Evolutionary conservation across 1,140 invertebrate species (phyloP), one percentile per base, ranked within the genome.

Genomic region (Heliothis virescens): DNA sequence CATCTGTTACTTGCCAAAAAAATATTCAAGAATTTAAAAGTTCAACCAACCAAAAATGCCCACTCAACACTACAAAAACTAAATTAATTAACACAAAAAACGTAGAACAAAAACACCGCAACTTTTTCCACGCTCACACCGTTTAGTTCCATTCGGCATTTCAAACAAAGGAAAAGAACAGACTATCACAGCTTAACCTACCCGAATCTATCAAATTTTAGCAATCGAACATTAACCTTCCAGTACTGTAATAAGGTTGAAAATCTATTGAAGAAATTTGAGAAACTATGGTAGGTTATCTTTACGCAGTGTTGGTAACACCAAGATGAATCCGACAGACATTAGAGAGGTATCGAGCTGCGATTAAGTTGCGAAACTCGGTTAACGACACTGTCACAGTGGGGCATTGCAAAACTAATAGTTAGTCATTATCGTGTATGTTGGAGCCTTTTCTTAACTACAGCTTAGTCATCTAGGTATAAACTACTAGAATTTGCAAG

Each of bases 341-440:
- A 72, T 72, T 72, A 79, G 57, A 71, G 29, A 29, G 48, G 63
- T 18, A 67, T 67, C 63, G 63, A 67, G 63, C 16, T 4, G 41
- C 63, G 26, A 71, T 73, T 41, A 71, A 55, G 50, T 81, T 74
- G 76, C 76, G 72, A 84, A 84, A 80, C 79, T 63, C 81, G 83
- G 83, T 74, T 84, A 84, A 84, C 83, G 83, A 84, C 83, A 75
- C 48, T 52, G 41, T 48, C 63, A 67, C 41, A 67, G 34, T 73
- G 69, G 12, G 47, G 52, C 72, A 62, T 81, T 71, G 67, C 48
- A 50, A 71, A 71, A 71, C 48, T 52, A 71, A 52, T 52, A 26
- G 47, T 71, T 71, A 71, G 67, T 71, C 67, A 71, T 71, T 48
- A 71, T 53, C 18, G 21, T 15, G 5, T 48, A 67, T 41, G 48